These are phyloP conservation scores for Cryptocephalus moraei DNA, from an alignment of 2,888 invertebrate species.

Conservation along the genomic window DNA sequence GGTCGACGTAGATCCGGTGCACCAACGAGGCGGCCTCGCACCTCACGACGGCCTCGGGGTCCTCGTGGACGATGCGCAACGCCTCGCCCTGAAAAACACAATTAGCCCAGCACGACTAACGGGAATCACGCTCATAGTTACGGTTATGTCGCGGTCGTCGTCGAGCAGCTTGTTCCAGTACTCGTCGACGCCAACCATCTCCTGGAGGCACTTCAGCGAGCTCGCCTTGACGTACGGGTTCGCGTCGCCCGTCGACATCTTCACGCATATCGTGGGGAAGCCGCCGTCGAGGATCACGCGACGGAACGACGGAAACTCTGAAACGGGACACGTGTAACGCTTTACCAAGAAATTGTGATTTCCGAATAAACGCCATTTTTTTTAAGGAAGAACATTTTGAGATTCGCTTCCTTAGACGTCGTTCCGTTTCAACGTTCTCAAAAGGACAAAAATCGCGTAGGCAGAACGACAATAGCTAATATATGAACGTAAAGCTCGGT, in stretches of 20 bases:
- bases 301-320: constrained; percentile 72
- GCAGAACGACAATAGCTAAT: too few relatives aligned
- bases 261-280: constrained; percentile 52
- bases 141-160: constrained; percentile 19
- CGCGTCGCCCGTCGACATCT: constrained; percentile 55
- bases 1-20: constrained; percentile 54
- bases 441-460: too few relatives aligned
- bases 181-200: constrained; percentile 52
- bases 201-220: constrained; percentile 59
- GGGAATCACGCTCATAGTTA: too few relatives aligned
- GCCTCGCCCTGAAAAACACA: constrained; percentile 41
- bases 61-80: constrained; percentile 49
- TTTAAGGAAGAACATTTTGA: too few relatives aligned
- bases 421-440: too few relatives aligned
- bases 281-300: constrained; percentile 55
- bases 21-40: constrained; percentile 61
- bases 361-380: too few relatives aligned
- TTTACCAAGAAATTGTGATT: too few relatives aligned
- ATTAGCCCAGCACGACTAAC: too few relatives aligned
- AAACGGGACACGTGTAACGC: constrained; percentile 1
- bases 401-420: too few relatives aligned
- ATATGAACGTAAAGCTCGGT: too few relatives aligned
- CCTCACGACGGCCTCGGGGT: constrained; percentile 68
- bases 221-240: constrained; percentile 70
- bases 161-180: constrained; percentile 57